Evolutionary conservation across 1,140 invertebrate genomes (phyloP).

Genomic region (Drosophila bocki): DNA sequence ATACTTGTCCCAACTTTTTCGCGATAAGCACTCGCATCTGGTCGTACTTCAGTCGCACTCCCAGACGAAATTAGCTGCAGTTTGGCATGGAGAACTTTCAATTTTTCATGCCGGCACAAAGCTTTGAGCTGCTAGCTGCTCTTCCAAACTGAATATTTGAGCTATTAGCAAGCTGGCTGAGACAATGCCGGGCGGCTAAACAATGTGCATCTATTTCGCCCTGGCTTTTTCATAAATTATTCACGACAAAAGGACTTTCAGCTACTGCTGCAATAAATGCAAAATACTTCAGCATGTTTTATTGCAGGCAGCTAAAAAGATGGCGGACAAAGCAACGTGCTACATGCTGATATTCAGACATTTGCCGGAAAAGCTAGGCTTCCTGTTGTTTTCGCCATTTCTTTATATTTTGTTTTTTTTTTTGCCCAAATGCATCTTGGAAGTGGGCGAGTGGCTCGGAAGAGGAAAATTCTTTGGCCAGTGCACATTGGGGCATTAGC

Average conservation of each 20-base stretch:
- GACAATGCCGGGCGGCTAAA: slow-evolving; percentile 62
- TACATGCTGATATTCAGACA: slow-evolving; percentile 25
- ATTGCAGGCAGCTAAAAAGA: slow-evolving; percentile 54
- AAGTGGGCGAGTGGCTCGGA: slow-evolving; percentile 10
- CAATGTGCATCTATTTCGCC: slow-evolving; percentile 50
- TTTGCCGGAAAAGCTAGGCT: slow-evolving; percentile 28
- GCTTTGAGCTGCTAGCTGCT: slow-evolving; percentile 30
- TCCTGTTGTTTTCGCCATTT: slow-evolving; percentile 27
- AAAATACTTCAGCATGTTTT: slow-evolving; percentile 61
- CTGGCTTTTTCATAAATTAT: slow-evolving; percentile 73
- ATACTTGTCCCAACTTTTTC: slow-evolving; percentile 35
- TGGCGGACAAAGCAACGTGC: slow-evolving; percentile 36
- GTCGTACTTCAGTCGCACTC: slow-evolving; percentile 41
- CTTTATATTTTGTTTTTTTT: slow-evolving; percentile 20
- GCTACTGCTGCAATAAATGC: slow-evolving; percentile 52
- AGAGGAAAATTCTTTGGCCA: neutral
- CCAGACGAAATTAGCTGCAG: slow-evolving; percentile 56
- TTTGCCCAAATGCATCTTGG: slow-evolving; percentile 19
- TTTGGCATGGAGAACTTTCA: slow-evolving; percentile 49
- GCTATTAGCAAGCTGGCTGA: slow-evolving; percentile 54
- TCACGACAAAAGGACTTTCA: slow-evolving; percentile 62
- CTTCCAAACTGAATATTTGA: slow-evolving; percentile 44
- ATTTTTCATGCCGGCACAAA: slow-evolving; percentile 48
- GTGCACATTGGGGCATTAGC: neutral
- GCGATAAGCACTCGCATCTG: slow-evolving; percentile 47